Conservation (phyloP, 2,113 vertebrate species). For the cat (Felis catus) region F.catus_Fca126_mat1.0 CM031413.1:102943501-102944000, state of each 20-base stretch:
- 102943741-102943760: constrained; percentile 67
- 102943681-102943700: constrained; percentile 81
- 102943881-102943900: constrained; percentile 19
- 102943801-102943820: background rate
- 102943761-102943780: constrained; percentile 67
- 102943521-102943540: constrained; percentile 56
- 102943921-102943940: background rate
- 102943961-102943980: background rate
- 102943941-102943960: background rate
- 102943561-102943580: constrained; percentile 77
- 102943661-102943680: constrained; percentile 80
- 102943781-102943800: constrained; percentile 31
- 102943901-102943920: background rate
- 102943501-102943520: constrained; percentile 39
- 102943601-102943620: constrained; percentile 76
- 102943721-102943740: constrained; percentile 65
- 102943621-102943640: constrained; percentile 80
- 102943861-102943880: background rate
- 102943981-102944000: background rate
- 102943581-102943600: constrained; percentile 78
- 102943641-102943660: constrained; percentile 75
- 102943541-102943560: constrained; percentile 51
- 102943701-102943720: constrained; percentile 76
- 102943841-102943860: constrained; percentile 45
- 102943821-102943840: background rate